These are phyloP conservation scores for Tauraco hartlaubi DNA, from an alignment of 2,797 vertebrate species.

Conservation along the genomic window DNA sequence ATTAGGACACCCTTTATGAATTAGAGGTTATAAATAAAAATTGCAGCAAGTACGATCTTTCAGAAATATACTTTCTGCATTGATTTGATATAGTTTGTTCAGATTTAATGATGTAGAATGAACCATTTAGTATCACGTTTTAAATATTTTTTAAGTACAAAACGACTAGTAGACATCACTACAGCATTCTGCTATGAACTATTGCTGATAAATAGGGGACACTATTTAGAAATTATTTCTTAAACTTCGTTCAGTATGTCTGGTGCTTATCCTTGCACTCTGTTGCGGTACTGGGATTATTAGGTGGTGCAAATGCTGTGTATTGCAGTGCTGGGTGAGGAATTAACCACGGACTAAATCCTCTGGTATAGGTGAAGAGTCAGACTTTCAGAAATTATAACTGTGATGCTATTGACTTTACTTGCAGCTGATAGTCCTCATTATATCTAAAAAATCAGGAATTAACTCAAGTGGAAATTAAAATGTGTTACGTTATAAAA, in stretches of 20 bases:
- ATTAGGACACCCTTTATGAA: neutral
- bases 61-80: neutral
- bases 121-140: neutral
- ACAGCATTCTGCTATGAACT: neutral
- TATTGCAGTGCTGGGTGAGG: neutral
- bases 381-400: neutral
- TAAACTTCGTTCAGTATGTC: neutral
- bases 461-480: neutral
- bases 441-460: neutral
- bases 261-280: neutral
- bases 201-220: neutral
- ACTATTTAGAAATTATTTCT: neutral
- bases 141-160: neutral
- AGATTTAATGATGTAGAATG: neutral
- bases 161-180: neutral
- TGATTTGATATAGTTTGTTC: neutral
- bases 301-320: neutral
- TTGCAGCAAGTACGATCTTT: neutral
- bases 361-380: neutral
- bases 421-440: neutral
- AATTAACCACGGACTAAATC: accelerated
- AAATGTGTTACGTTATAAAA: neutral
- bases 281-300: neutral
- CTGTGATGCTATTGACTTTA: neutral
- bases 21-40: neutral